These are phyloP conservation scores for Lasius fuliginosus DNA, from an alignment of 2,888 invertebrate species.

Conservation along the genomic window DNA sequence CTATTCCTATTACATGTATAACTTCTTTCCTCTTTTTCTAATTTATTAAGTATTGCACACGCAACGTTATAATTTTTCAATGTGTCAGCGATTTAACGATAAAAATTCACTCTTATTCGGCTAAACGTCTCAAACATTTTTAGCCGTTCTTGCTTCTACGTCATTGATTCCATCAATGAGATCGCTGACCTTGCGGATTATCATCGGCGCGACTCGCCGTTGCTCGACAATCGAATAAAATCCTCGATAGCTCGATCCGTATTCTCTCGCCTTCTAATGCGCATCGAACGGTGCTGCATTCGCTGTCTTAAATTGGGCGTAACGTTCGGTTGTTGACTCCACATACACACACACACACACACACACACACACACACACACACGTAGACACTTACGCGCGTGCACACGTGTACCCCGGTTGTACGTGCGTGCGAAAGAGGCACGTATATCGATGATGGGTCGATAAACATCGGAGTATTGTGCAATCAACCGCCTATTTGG, in stretches of 20 bases:
- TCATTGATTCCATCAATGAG: conserved; percentile 28
- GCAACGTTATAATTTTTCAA: background rate
- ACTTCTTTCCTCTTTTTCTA: background rate
- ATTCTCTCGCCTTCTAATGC: conserved; percentile 79
- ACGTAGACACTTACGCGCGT: conserved; percentile 40
- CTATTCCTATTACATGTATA: background rate
- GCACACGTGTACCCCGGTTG: conserved; percentile 49
- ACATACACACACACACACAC: conserved; percentile 57
- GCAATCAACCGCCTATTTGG: conserved; percentile 86
- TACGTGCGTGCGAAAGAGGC: conserved; percentile 59
- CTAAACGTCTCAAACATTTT: conserved; percentile 18
- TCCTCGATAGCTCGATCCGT: conserved; percentile 71
- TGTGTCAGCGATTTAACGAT: background rate
- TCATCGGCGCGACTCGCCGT: conserved; percentile 44
- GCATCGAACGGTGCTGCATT: conserved; percentile 80
- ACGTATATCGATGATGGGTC: conserved; percentile 84
- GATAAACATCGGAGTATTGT: conserved; percentile 85
- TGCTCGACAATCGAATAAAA: conserved; percentile 69
- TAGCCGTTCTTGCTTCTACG: conserved; percentile 12
- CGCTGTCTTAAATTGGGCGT: conserved; percentile 85
- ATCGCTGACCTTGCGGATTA: conserved; percentile 53
- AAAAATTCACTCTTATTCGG: conserved; percentile 9
- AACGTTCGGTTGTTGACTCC: conserved; percentile 85
- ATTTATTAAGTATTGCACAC: background rate
- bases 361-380: conserved; percentile 56